phyloP scores from a whole-genome alignment of 2,113 vertebrate genomes.

The Rhodinocichla rosea region DNA sequence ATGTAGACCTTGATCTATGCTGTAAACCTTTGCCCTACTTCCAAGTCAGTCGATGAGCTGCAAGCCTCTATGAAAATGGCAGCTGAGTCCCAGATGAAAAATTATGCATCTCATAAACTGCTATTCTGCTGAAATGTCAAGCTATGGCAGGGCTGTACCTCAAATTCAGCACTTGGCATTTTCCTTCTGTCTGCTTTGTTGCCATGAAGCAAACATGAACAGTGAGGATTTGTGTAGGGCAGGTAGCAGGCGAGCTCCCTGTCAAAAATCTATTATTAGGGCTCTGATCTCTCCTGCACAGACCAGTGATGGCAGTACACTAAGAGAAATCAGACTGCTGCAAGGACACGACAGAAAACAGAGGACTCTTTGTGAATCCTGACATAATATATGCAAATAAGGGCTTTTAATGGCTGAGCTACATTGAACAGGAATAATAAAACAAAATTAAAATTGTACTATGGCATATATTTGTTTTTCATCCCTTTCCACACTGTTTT shows the following conservation, averaged over 20 bases:
- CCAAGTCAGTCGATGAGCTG: slow-evolving; percentile 67
- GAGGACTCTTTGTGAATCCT: slow-evolving; percentile 64
- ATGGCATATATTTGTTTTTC: slow-evolving; percentile 19
- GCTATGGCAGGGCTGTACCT: slow-evolving; percentile 75
- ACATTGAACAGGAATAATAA: slow-evolving; percentile 62
- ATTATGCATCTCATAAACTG: slow-evolving; percentile 84
- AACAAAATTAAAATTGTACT: slow-evolving; percentile 61
- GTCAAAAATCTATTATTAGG: slow-evolving; percentile 84
- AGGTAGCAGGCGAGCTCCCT: slow-evolving; percentile 76
- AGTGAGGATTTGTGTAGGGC: slow-evolving; percentile 80
- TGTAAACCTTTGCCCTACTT: slow-evolving; percentile 74
- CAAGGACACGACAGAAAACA: slow-evolving; percentile 52
- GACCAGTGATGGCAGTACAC: slow-evolving; percentile 60
- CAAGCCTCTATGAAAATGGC: slow-evolving; percentile 74
- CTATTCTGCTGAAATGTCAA: slow-evolving; percentile 82
- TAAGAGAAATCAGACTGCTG: slow-evolving; percentile 44
- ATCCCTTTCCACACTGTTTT: slow-evolving; percentile 11
- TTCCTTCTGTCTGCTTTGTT: slow-evolving; percentile 82
- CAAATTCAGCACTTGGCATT: slow-evolving; percentile 82
- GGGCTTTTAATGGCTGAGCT: slow-evolving; percentile 58
- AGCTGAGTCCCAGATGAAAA: slow-evolving; percentile 80
- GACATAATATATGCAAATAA: slow-evolving; percentile 70
- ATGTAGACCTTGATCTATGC: slow-evolving; percentile 63
- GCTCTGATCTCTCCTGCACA: slow-evolving; percentile 79
- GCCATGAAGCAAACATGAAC: slow-evolving; percentile 80